Evolutionary conservation across 2,888 invertebrate species (phyloP), one percentile per base, ranked within the genome.

Genomic region (Yponomeuta plumbellus): DNA sequence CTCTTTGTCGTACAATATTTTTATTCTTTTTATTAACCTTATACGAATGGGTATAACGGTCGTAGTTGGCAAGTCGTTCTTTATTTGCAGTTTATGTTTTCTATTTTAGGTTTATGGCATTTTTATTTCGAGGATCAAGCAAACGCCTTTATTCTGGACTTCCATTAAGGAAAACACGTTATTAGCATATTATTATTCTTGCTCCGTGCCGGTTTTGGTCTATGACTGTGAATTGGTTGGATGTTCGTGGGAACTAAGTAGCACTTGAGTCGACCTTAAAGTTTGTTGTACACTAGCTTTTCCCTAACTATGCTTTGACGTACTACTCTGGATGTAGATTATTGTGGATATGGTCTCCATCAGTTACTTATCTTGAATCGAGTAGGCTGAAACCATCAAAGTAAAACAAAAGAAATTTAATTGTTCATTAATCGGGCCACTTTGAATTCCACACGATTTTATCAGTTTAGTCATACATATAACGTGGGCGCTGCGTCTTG

Each of bases 401-500:
- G 8, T 8, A 59, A 21, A 59, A 22, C 13, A 22, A 23, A 21
- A 59, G 59, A 21, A 59, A 22, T 59, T 59, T 22, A 11, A 59
- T 59, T 59, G 59, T 59, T 59, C 59, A 75, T 72, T 78, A 74
- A 78, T 78, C 71, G 71, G 70, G 70, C 75, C 76, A 80, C 79
- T 84, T 75, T 78, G 79, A 81, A 86, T 85, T 69, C 80, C 80
- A 71, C 75, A 76, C 81, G 78, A 78, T 80, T 84, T 83, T 81
- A 80, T 78, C 76, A 72, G 81, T 77, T 80, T 82, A 80, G 81
- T 85, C 84, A 83, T 82, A 76, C 84, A 83, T 82, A 76, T 78
- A 80, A 77, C 77, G 79, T 76, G 74, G 76, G 77, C 80, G 80
- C 80, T 76, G 75, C 59, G 26, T 39, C 39, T 75, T 74, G 44